These are phyloP conservation scores for Pterostichus madidus DNA, from an alignment of 2,888 invertebrate species.

Conservation along the genomic window DNA sequence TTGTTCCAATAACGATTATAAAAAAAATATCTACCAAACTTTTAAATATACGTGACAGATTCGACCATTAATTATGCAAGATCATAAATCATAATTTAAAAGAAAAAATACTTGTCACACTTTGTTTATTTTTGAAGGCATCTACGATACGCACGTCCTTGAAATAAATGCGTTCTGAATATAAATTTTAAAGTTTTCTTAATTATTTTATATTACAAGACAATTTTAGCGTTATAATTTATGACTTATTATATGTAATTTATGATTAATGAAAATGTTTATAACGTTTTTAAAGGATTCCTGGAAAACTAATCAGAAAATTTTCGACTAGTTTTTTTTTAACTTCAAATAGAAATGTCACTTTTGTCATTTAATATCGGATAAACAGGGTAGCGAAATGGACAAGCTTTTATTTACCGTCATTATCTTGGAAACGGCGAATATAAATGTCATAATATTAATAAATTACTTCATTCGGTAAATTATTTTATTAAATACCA, in stretches of 20 bases:
- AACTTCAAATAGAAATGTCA: too few species aligned
- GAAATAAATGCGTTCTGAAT: conserved; percentile 22
- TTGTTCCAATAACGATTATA: conserved; percentile 53
- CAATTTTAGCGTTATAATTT: neutral
- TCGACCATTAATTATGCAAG: conserved; percentile 20
- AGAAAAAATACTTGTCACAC: conserved; percentile 32
- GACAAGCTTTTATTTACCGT: too few species aligned
- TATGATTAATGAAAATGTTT: too few species aligned
- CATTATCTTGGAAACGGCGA: too few species aligned
- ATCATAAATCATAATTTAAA: conserved; percentile 47
- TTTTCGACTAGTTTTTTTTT: too few species aligned
- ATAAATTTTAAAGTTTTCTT: conserved; percentile 6
- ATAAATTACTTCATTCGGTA: too few species aligned
- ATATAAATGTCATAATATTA: too few species aligned
- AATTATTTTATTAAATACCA: too few species aligned
- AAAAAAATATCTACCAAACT: conserved; percentile 29
- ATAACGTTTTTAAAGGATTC: too few species aligned
- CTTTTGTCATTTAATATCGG: too few species aligned
- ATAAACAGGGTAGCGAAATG: too few species aligned
- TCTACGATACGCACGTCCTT: conserved; percentile 18
- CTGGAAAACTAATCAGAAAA: too few species aligned
- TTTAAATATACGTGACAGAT: conserved; percentile 46
- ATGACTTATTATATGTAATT: neutral
- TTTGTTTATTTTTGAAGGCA: conserved; percentile 40
- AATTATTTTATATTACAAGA: neutral